A percentile compares a stretch with the other conserved stretches of the same genome.
phyloP scores from a whole-genome alignment of 2,113 vertebrate genomes.

The Aptenodytes forsteri region DNA sequence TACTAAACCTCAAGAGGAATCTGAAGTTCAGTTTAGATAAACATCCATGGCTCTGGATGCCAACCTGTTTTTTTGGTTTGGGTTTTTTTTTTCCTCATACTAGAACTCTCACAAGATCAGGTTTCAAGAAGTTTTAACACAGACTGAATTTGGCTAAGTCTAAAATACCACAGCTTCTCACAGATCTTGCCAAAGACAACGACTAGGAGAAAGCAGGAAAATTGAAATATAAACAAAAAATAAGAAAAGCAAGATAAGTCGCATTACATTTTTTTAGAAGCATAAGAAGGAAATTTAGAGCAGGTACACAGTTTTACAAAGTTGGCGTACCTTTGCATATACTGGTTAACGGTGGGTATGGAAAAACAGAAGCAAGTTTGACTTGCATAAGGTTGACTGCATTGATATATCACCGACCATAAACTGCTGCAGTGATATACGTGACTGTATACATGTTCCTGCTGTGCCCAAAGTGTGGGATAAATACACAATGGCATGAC shows the following conservation, averaged over 20 bases:
- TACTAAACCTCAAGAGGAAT: conserved; percentile 45
- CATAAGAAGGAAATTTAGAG: background rate
- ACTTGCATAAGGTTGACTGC: background rate
- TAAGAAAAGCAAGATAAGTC: background rate
- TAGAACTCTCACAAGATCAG: conserved; percentile 40
- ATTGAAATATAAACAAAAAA: background rate
- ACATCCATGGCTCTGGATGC: conserved; percentile 23
- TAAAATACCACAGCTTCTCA: background rate
- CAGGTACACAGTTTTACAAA: background rate
- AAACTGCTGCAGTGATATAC: background rate
- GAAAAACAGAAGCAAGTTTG: background rate
- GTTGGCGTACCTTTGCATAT: background rate
- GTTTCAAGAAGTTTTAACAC: conserved; percentile 45
- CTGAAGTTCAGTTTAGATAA: conserved; percentile 49
- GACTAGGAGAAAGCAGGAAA: background rate
- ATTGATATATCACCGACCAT: background rate
- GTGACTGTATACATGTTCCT: background rate
- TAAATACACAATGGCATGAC: background rate
- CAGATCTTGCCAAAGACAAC: background rate
- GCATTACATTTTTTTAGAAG: background rate
- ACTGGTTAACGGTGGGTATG: background rate
- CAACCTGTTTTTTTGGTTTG: background rate
- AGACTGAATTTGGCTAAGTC: conserved; percentile 3
- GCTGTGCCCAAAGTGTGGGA: background rate
- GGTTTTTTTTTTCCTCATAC: background rate